Percentiles rank a stretch among this genome's conserved stretches.
phyloP scores from a whole-genome alignment of 2,888 invertebrate genomes.

The Drosophila birchii region DNA sequence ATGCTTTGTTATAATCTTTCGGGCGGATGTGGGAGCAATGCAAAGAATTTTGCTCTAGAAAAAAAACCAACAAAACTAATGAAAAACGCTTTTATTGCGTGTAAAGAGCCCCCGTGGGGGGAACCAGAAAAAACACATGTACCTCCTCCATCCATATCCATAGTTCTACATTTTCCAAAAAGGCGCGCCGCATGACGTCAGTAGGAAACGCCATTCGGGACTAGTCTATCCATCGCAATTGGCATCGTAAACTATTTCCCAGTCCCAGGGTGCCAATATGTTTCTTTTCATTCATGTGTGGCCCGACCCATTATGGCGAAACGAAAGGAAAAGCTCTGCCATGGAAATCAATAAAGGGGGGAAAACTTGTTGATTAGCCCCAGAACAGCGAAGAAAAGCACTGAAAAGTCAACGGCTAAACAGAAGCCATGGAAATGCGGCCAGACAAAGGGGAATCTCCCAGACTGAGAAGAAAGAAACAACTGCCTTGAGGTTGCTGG shows the following conservation, averaged over 20 bases:
- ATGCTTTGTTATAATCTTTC: constrained; percentile 52
- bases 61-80: constrained; percentile 24
- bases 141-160: constrained; percentile 16
- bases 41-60: constrained; percentile 59
- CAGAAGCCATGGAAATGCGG: constrained; percentile 40
- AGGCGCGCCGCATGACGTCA: constrained; percentile 74
- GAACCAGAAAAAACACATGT: constrained; percentile 33
- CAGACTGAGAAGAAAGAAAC: constrained; percentile 9
- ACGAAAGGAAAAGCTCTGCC: constrained; percentile 52
- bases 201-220: constrained; percentile 31
- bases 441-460: constrained; percentile 22
- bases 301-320: constrained; percentile 27
- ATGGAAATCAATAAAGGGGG: constrained; percentile 66
- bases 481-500: constrained; percentile 9
- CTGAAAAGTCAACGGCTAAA: constrained; percentile 49
- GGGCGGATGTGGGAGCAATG: constrained; percentile 67
- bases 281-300: constrained; percentile 47
- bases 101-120: constrained; percentile 44
- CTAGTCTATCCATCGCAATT: constrained; percentile 31
- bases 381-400: constrained; percentile 33
- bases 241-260: constrained; percentile 48
- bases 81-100: constrained; percentile 69
- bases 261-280: constrained; percentile 33
- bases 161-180: constrained; percentile 25
- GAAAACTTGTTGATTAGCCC: constrained; percentile 64